These are phyloP conservation scores for Aphaenogaster rudis DNA, from an alignment of 1,140 invertebrate species.

Conservation along the genomic window DNA sequence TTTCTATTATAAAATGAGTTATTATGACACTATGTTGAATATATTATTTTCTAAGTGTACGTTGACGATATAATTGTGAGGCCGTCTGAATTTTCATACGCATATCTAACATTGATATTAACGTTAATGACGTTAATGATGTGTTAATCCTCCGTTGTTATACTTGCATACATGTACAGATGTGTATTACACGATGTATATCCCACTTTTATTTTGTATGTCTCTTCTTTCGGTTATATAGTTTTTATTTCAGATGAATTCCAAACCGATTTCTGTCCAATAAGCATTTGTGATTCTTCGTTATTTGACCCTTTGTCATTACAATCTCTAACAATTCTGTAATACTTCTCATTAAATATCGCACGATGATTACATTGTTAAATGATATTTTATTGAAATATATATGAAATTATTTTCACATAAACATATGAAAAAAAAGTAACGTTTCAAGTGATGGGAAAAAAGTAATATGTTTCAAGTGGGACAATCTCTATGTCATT, in stretches of 20 bases:
- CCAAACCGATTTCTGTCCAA: not conserved
- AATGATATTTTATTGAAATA: not conserved
- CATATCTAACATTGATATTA: conserved; percentile 19
- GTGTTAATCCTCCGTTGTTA: not conserved
- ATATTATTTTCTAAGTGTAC: conserved; percentile 69
- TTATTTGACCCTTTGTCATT: not conserved
- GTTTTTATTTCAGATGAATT: not conserved
- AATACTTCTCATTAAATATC: not conserved
- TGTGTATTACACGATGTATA: not conserved
- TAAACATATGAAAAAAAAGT: not conserved
- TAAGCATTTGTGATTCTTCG: not conserved
- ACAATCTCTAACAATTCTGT: not conserved
- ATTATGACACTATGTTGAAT: conserved; percentile 73
- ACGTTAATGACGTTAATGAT: conserved; percentile 1
- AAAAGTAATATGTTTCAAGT: conserved; percentile 30
- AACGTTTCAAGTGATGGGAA: not conserved
- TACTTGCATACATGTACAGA: conserved; percentile 26
- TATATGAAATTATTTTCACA: not conserved
- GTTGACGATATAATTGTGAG: conserved; percentile 34
- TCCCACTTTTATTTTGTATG: conserved; percentile 21
- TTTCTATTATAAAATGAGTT: conserved; percentile 69
- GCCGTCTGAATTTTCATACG: conserved; percentile 21
- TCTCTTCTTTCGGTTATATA: not conserved
- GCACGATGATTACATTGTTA: not conserved
- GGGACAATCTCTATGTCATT: conserved; percentile 9